Percentiles rank a stretch among this genome's conserved stretches.
Conservation (phyloP, 2,888 invertebrate species). For the Erebia epiphron region DNA sequence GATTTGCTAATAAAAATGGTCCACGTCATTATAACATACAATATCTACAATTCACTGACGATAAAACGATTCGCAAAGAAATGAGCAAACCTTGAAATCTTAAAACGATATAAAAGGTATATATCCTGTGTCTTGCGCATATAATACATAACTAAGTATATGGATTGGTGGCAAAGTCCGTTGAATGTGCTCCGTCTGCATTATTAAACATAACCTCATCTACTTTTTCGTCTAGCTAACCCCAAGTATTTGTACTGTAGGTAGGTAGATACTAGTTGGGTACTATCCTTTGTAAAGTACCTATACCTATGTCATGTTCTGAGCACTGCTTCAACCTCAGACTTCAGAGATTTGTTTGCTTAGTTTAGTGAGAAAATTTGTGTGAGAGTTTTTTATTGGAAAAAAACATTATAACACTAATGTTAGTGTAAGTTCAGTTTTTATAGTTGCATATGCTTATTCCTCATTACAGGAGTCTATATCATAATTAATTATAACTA, state of each 20-base stretch:
- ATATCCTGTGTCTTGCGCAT: slow-evolving; percentile 9
- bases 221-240: slow-evolving; percentile 28
- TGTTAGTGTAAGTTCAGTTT: not conserved
- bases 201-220: slow-evolving; percentile 34
- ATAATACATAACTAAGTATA: slow-evolving; percentile 10
- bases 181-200: slow-evolving; percentile 34
- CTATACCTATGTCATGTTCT: not conserved
- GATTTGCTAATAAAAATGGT: not conserved
- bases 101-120: not conserved
- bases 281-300: no score
- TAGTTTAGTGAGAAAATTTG: no score
- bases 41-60: not conserved
- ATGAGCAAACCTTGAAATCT: not conserved
- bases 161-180: slow-evolving; percentile 29
- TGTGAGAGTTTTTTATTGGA: no score
- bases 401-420: not conserved
- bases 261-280: slow-evolving; percentile 3
- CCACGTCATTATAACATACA: not conserved
- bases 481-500: no score
- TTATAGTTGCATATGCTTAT: no score
- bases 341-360: no score
- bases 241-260: slow-evolving; percentile 20
- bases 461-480: no score
- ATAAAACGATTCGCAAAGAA: not conserved
- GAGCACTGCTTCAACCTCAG: no score